These are phyloP conservation scores for Melanocharis versteri DNA, from an alignment of 2,113 vertebrate genomes.

Conservation along the genomic window DNA sequence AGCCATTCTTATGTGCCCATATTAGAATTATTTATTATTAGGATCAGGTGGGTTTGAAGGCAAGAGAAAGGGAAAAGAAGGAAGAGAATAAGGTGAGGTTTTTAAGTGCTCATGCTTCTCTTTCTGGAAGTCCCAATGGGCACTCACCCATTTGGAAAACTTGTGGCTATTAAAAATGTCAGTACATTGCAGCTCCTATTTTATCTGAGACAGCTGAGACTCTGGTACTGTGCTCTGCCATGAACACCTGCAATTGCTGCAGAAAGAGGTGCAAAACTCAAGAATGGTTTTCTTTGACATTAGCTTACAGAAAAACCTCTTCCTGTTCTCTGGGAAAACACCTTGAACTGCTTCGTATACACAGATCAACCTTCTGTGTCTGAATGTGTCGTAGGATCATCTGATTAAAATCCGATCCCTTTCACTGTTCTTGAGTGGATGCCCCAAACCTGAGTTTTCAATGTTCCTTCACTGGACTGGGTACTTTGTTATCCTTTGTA, in stretches of 20 bases:
- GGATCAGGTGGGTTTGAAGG: neutral
- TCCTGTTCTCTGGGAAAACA: neutral
- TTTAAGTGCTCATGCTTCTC: neutral
- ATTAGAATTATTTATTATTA: neutral
- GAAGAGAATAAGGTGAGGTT: neutral
- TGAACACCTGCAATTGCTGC: neutral
- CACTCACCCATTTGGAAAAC: neutral
- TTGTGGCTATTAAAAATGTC: neutral
- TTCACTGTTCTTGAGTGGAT: neutral
- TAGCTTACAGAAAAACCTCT: rapidly evolving
- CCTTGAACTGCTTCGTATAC: neutral
- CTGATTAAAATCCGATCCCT: rapidly evolving
- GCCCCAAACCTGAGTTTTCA: neutral
- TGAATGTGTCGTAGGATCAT: neutral
- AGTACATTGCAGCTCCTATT: neutral
- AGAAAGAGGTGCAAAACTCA: neutral
- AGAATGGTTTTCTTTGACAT: neutral
- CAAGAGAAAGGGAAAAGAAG: neutral
- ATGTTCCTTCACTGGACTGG: neutral
- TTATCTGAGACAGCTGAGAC: neutral
- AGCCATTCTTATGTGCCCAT: neutral
- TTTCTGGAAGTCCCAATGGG: neutral
- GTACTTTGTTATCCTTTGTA: neutral
- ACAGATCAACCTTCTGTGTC: neutral
- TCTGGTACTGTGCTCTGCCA: neutral